phyloP scores from a whole-genome alignment of 2,797 vertebrate species.

The Lates japonicus region DNA sequence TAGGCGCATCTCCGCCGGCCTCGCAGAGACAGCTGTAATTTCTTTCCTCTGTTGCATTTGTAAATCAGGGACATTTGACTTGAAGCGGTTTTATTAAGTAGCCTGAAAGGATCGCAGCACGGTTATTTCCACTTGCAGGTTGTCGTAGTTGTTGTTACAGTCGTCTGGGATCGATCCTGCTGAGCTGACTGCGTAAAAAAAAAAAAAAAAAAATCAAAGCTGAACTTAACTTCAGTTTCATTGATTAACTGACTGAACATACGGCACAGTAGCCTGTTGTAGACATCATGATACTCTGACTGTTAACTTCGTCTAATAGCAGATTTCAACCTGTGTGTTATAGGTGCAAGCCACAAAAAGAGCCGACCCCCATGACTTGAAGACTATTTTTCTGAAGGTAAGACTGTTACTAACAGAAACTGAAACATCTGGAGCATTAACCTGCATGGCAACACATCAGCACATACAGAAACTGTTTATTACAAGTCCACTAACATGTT shows the following conservation, averaged over 20 bases:
- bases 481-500: conserved; percentile 10
- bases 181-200: conserved; percentile 23
- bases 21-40: conserved; percentile 64
- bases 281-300: conserved; percentile 7
- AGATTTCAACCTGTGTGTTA: conserved; percentile 63
- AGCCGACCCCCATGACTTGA: conserved; percentile 93
- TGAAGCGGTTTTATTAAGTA: conserved; percentile 10
- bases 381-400: conserved; percentile 95
- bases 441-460: neutral
- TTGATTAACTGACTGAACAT: conserved; percentile 2
- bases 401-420: conserved; percentile 62
- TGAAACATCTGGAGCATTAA: neutral
- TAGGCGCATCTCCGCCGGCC: conserved; percentile 73
- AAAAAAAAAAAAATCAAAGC: conserved; percentile 36
- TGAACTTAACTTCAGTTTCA: conserved; percentile 48
- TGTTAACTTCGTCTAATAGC: conserved; percentile 8
- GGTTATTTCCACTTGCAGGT: conserved; percentile 27
- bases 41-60: conserved; percentile 62
- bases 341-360: conserved; percentile 92
- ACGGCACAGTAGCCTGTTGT: neutral
- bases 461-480: conserved; percentile 11
- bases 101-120: neutral
- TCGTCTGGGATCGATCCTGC: conserved; percentile 39
- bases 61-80: conserved; percentile 24
- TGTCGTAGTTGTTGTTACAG: conserved; percentile 18